Conservation (phyloP, 2,888 invertebrate species). For the Nymphalis c-album region DNA sequence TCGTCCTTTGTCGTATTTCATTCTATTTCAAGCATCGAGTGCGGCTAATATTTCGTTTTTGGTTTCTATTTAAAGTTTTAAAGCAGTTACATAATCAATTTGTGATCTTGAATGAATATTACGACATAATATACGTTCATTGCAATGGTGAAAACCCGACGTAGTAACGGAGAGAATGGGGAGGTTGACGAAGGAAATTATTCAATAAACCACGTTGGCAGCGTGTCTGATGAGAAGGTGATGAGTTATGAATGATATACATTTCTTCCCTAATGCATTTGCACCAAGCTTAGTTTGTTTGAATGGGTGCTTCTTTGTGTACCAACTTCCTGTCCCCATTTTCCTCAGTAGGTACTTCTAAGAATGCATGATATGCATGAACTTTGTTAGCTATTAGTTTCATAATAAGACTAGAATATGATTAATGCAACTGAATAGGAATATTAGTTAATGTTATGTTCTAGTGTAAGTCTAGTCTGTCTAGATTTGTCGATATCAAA, state of each 20-base stretch:
- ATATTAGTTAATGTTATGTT: constrained; percentile 1
- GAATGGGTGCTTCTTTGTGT: constrained; percentile 46
- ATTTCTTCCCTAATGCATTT: constrained; percentile 51
- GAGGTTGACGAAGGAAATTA: constrained; percentile 77
- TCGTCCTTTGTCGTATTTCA: constrained; percentile 68
- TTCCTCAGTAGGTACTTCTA: constrained; percentile 46
- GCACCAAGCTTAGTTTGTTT: constrained; percentile 53
- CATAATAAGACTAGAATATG: constrained; percentile 21
- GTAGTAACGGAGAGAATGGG: constrained; percentile 79
- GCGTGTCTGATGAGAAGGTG: constrained; percentile 79
- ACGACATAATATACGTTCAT: constrained; percentile 54
- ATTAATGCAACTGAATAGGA: constrained; percentile 12
- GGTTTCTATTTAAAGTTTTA: constrained; percentile 55
- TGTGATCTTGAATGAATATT: constrained; percentile 60
- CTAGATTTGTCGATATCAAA: too few relatives aligned
- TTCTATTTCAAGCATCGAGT: constrained; percentile 55
- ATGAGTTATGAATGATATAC: constrained; percentile 57
- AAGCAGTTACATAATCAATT: constrained; percentile 60
- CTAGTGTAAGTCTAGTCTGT: too few relatives aligned
- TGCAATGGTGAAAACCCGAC: constrained; percentile 81
- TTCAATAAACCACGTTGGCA: constrained; percentile 73
- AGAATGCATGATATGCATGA: constrained; percentile 66
- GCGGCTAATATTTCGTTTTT: constrained; percentile 50
- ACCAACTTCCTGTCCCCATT: constrained; percentile 65
- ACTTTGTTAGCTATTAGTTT: constrained; percentile 47